phyloP scores from a whole-genome alignment of 2,888 invertebrate species.

The Plagodis pulveraria region DNA sequence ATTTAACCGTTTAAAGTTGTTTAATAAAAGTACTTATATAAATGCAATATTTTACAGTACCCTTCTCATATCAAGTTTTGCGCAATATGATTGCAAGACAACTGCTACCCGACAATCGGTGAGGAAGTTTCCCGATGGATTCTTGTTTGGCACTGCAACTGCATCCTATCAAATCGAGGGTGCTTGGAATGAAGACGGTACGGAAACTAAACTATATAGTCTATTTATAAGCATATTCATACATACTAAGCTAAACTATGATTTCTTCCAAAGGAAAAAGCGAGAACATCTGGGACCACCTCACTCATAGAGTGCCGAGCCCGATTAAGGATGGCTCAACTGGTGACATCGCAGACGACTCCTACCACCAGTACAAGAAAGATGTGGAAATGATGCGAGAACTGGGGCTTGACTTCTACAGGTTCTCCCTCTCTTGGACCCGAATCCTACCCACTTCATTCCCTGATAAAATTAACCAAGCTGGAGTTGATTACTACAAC shows the following conservation, averaged over 20 bases:
- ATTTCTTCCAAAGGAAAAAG: conserved; percentile 68
- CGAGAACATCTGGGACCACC: conserved; percentile 86
- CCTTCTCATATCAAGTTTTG: conserved; percentile 18
- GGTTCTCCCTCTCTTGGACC: conserved; percentile 86
- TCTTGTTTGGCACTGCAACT: conserved; percentile 63
- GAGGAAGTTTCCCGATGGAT: conserved; percentile 54
- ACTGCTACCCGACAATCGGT: conserved; percentile 24
- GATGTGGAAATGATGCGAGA: conserved; percentile 74
- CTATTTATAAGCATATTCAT: no score
- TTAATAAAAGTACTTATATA: no score
- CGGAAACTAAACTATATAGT: background rate
- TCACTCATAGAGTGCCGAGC: conserved; percentile 75
- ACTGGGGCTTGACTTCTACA: conserved; percentile 75
- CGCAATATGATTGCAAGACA: conserved; percentile 29
- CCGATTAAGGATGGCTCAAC: conserved; percentile 80
- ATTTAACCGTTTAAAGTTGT: no score
- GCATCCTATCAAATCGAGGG: conserved; percentile 81
- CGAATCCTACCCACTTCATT: conserved; percentile 85
- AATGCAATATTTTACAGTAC: conserved; percentile 4
- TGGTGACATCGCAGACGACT: conserved; percentile 85
- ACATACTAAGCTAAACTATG: background rate
- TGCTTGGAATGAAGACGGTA: conserved; percentile 78
- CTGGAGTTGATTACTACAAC: conserved; percentile 57
- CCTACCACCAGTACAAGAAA: conserved; percentile 84
- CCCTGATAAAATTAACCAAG: conserved; percentile 78